Percentiles rank a stretch among this genome's conserved stretches.
Evolutionary conservation across 2,888 invertebrate species (phyloP).

Genomic region (Megaustenia siamemsis): DNA sequence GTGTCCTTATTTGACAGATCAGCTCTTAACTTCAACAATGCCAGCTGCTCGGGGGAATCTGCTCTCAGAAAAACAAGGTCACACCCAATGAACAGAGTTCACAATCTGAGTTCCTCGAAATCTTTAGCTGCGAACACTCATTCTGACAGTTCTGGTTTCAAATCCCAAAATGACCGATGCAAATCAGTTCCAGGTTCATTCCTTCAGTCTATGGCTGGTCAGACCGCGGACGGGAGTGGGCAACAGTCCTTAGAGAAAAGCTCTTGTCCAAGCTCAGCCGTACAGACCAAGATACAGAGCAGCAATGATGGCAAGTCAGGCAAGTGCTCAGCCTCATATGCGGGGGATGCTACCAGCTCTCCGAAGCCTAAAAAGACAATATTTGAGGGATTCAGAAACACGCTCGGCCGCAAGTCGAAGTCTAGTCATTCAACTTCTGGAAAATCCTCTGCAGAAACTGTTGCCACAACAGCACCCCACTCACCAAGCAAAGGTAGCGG

Average conservation of each 20-base stretch:
- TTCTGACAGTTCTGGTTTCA: slow-evolving; percentile 30
- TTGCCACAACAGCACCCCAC: not conserved
- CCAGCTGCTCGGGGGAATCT: slow-evolving; percentile 80
- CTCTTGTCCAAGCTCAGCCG: slow-evolving; percentile 68
- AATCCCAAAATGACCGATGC: slow-evolving; percentile 69
- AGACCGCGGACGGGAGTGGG: not conserved
- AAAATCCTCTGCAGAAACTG: not conserved
- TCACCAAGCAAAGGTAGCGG: not conserved
- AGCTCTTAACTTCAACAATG: slow-evolving; percentile 77
- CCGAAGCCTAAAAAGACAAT: slow-evolving; percentile 82
- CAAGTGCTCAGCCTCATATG: slow-evolving; percentile 43
- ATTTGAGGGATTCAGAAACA: slow-evolving; percentile 85
- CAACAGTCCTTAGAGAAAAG: slow-evolving; percentile 46
- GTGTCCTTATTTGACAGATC: slow-evolving; percentile 69
- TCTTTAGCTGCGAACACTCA: slow-evolving; percentile 42
- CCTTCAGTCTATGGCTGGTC: slow-evolving; percentile 42
- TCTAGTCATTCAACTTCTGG: not conserved
- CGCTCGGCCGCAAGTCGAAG: slow-evolving; percentile 83
- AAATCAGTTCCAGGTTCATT: slow-evolving; percentile 71
- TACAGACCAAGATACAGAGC: slow-evolving; percentile 56
- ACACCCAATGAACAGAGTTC: slow-evolving; percentile 79
- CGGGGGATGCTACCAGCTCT: slow-evolving; percentile 37
- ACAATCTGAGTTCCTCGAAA: slow-evolving; percentile 53
- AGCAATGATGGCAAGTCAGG: slow-evolving; percentile 33
- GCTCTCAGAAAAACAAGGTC: slow-evolving; percentile 82